A percentile compares a stretch with the other conserved stretches of the same genome.
Conservation (phyloP, 2,888 invertebrate genomes). For the Galeopsomyia nigrocyanea region DNA sequence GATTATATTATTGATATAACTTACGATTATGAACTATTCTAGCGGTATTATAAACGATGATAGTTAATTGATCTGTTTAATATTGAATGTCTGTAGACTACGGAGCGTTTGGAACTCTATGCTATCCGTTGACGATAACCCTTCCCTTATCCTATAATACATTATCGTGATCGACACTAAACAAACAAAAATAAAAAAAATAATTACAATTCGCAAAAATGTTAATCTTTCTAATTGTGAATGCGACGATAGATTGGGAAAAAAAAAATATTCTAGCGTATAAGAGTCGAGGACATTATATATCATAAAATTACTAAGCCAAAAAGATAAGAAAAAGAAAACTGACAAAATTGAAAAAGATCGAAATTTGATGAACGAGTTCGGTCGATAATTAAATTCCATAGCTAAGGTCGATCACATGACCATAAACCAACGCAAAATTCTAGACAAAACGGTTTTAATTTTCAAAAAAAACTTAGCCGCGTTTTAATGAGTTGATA, state of each 20-base stretch:
- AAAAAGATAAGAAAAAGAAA: conserved; percentile 15
- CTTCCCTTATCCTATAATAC: conserved; percentile 46
- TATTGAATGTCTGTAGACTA: conserved; percentile 69
- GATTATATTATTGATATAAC: conserved; percentile 69
- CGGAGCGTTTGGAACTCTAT: conserved; percentile 70
- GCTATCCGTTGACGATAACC: conserved; percentile 62
- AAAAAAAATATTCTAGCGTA: conserved; percentile 28
- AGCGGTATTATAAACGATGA: conserved; percentile 67
- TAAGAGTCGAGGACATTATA: conserved; percentile 47
- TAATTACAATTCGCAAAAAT: background rate
- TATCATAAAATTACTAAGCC: conserved; percentile 21
- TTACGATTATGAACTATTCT: conserved; percentile 67
- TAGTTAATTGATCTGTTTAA: conserved; percentile 69
- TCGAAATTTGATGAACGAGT: conserved; percentile 39
- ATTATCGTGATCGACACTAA: conserved; percentile 50
- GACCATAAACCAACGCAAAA: conserved; percentile 31
- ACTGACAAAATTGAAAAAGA: conserved; percentile 21
- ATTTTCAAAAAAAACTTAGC: conserved; percentile 40
- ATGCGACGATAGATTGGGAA: conserved; percentile 30
- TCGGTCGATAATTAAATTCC: conserved; percentile 45
- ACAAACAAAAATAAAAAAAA: conserved; percentile 45
- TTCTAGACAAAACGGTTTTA: conserved; percentile 43
- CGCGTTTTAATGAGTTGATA: conserved; percentile 38
- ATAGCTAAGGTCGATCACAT: conserved; percentile 40
- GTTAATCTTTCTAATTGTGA: conserved; percentile 12